Base-by-base conservation (phyloP, 2,113 vertebrate species). In the Sylvietta virens region DNA sequence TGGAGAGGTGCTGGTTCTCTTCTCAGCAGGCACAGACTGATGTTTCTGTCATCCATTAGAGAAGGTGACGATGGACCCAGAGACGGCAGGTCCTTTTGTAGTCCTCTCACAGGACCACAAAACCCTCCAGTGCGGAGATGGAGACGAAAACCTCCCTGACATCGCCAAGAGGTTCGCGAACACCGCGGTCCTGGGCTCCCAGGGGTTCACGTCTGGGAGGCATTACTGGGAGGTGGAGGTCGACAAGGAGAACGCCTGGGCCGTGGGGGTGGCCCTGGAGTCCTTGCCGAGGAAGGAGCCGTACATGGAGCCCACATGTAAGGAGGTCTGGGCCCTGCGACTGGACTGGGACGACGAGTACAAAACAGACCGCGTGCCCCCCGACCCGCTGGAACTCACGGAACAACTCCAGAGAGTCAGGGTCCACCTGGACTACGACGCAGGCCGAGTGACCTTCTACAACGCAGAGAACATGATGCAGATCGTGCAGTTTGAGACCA, bases 221-320 rank as follows among this genome's bases (percentile, higher is more conserved):
- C 97, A 97, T 70, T 98, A 96, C 65, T 98, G 98, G 98, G 97
- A 98, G 54, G 54, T 98, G 71, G 96, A 98, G 35, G 97, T 97
- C 0, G 67, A 88, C 0, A 51, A 58, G 1, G 93, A 94, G 77
- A 37, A 90, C 0, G 83, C 66, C 67, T 98, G 98, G 97, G 97
- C 97, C 1, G 70, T 92, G 28, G 98, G 98, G 28, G 95, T 97
- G 86, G 98, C 98, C 3, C n/a, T 95, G 91, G 98, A 97, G 57
- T 96, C 98, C 0, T 88, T 98, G 76, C 85, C 1, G 18, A 96
- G 98, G 42, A 97, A 97, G 57, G 81, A 93, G 2, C 10, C 14
- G 6, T 15, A 24, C n/a, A 15, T 58, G 4, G 4, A 11, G 10
- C 23, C n/a, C 57, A 26, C 4, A 4, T 11, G 22, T 35, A 10